Base-by-base conservation (phyloP, 2,888 invertebrate species). In the Rhaphigaster nebulosa region DNA sequence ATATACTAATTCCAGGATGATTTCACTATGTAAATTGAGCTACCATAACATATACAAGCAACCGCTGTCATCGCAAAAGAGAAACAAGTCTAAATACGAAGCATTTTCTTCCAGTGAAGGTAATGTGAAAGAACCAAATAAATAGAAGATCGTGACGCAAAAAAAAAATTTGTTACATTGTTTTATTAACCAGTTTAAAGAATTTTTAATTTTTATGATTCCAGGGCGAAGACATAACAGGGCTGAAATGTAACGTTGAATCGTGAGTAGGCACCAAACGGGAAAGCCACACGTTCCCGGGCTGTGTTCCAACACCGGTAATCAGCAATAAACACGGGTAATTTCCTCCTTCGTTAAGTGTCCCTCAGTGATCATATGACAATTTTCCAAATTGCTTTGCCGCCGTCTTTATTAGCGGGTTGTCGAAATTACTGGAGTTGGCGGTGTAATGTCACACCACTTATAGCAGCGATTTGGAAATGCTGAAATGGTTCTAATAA, bases 321-420 rank as follows among this genome's bases (percentile, higher is more conserved):
- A 84, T 84, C 84, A 84, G 41, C 26, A 50, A 23, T 84, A 84
- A 84, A 84, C 84, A 50, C 84, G 6, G 23, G 45, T 45, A n/a
- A 84, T 84, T 84, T 84, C n/a, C 45, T 84, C 20, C 84, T 45
- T 26, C 26, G n/a, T 50, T 84, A 76, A 76, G 38, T 76, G 70
- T 76, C 70, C 38, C 34, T 8, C 38, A 3, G 38, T 76, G 70
- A 38, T 76, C 70, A 38, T 76, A 76, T 76, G 70, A 76, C 70
- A 34, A 76, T 76, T 76, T 76, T 29, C 38, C 34, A 38, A 76
- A 76, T 76, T 76, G 38, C 70, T 38, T 38, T 20, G 20, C 70
- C 20, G 38, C 70, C 70, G 70, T 76, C 70, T 76, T 76, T 38
- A 76, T 76, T 76, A 76, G 70, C 34, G 70, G 18, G 34, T 38